A percentile compares a stretch with the other conserved stretches of the same genome.
Evolutionary conservation across 1,140 invertebrate genomes (phyloP).

Genomic region (Lasioglossum albipes): DNA sequence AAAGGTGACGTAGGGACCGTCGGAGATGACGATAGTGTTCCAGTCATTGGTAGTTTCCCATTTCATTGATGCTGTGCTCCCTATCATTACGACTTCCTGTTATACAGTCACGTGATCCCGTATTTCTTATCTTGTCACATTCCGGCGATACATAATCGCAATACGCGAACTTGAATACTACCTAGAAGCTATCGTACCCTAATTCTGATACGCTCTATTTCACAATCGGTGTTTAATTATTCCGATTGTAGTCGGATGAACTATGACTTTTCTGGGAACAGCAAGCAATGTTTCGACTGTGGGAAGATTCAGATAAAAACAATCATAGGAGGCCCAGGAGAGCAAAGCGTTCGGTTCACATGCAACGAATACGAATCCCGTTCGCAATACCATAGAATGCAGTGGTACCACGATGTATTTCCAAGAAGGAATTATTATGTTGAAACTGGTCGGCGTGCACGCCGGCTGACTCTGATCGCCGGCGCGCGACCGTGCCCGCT

Average conservation of each 20-base stretch:
- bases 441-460: conserved; percentile 56
- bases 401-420: conserved; percentile 45
- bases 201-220: not conserved
- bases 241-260: too few relatives aligned
- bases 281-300: not conserved
- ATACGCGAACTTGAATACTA: too few relatives aligned
- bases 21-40: conserved; percentile 35
- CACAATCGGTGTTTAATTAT: too few relatives aligned
- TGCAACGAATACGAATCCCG: conserved; percentile 12
- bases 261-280: not conserved
- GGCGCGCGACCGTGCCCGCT: conserved; percentile 55
- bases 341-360: conserved; percentile 8
- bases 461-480: conserved; percentile 30
- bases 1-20: conserved; percentile 36
- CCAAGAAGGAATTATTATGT: conserved; percentile 60
- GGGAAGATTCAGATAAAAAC: not conserved
- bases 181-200: not conserved
- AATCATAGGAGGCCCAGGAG: not conserved
- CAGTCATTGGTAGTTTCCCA: conserved; percentile 41
- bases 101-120: not conserved
- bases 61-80: conserved; percentile 41
- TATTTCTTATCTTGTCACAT: not conserved
- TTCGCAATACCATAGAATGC: conserved; percentile 7
- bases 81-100: conserved; percentile 30
- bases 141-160: too few relatives aligned